Evolutionary conservation across 1,140 invertebrate species (phyloP).

Genomic region (Leptinotarsa defecta): DNA sequence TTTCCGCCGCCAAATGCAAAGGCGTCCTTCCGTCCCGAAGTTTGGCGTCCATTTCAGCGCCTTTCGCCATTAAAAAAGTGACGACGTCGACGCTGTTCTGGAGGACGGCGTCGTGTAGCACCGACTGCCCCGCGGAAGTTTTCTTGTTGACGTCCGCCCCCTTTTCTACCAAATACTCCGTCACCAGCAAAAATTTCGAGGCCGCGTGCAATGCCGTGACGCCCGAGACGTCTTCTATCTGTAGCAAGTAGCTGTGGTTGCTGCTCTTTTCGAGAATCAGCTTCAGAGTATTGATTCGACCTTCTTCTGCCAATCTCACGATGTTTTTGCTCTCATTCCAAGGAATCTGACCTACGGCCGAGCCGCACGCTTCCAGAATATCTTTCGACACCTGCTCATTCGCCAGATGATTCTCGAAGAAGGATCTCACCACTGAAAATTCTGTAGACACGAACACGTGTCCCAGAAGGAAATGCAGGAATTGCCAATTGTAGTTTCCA

Average conservation of each 20-base stretch:
- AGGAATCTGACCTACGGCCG: background rate
- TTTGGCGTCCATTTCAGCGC: background rate
- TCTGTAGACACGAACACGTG: background rate
- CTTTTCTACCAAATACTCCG: background rate
- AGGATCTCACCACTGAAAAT: background rate
- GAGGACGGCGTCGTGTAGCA: background rate
- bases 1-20: background rate
- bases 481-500: background rate
- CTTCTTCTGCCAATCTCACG: background rate
- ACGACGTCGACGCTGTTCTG: background rate
- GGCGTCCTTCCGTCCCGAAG: background rate
- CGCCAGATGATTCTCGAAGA: background rate
- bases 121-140: background rate
- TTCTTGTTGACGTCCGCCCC: background rate
- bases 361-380: background rate
- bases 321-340: conserved; percentile 4
- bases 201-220: background rate
- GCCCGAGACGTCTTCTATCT: background rate
- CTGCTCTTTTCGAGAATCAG: background rate
- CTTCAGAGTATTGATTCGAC: background rate
- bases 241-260: background rate
- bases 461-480: background rate
- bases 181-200: background rate
- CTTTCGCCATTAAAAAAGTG: background rate
- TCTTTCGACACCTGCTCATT: background rate